Evolutionary conservation across 92 coral and sea anemone species (phyloP).

Genomic region (Epizoanthus illoricatus): DNA sequence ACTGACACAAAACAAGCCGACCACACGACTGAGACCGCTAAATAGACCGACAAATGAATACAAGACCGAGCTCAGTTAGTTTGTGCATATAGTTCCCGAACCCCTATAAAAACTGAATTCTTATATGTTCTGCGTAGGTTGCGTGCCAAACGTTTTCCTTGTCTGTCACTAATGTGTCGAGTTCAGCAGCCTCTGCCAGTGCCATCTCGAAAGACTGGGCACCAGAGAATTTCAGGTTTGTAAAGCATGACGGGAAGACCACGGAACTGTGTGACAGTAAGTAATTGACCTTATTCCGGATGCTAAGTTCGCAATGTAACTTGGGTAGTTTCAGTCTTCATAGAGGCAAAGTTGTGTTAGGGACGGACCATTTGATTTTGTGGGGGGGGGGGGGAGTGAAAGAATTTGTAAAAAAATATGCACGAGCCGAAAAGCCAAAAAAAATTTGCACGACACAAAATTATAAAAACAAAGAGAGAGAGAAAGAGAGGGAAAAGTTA

Average conservation of each 20-base stretch:
- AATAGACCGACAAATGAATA: no score
- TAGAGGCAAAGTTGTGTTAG: background rate
- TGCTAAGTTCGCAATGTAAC: background rate
- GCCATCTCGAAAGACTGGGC: slow-evolving; percentile 88
- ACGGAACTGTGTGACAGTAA: slow-evolving; percentile 12
- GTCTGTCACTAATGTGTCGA: slow-evolving; percentile 60
- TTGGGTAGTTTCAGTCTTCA: background rate
- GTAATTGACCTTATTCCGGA: background rate
- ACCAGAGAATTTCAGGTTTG: slow-evolving; percentile 79
- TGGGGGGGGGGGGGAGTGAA: no score
- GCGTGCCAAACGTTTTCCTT: slow-evolving; percentile 87
- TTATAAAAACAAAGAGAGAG: no score
- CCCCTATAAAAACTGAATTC: background rate
- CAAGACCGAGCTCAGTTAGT: background rate
- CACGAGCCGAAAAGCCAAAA: no score
- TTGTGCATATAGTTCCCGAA: background rate
- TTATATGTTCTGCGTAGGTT: slow-evolving; percentile 48
- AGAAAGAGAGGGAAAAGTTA: no score
- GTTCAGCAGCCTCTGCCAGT: slow-evolving; percentile 65
- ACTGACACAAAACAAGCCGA: no score
- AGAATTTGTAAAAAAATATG: no score
- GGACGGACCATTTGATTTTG: no score
- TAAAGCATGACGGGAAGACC: slow-evolving; percentile 4
- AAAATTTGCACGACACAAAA: no score
- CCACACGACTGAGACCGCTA: no score